Base-by-base conservation (phyloP, 2,888 invertebrate species). In the Rhingia campestris region DNA sequence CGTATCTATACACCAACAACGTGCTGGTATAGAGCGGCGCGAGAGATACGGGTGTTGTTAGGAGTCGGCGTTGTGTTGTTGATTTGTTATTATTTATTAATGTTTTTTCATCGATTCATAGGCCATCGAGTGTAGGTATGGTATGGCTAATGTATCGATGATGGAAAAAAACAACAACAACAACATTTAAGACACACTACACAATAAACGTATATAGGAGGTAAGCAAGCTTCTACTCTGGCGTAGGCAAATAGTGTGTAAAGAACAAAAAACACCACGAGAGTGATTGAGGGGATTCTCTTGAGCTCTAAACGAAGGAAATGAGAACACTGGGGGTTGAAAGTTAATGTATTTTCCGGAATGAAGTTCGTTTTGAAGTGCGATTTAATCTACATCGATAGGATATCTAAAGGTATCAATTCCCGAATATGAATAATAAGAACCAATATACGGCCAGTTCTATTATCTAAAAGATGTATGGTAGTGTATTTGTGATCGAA, bases 1-100 rank as follows among this genome's bases (percentile, higher is more conserved):
- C 47, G 53, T 22, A 43, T 81, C 64, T 51, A 32, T 49, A 59
- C 39, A 35, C 32, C 39, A 39, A 43, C 39, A 54, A 47, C 63
- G 41, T 72, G 41, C 41, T 12, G 67, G 45, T 70, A 9, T 51
- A 7, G 22, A 35, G 54, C 14, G 49, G 54, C 14, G 49, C 30
- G 33, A 51, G 66, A 49, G 51, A 73, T 53, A 73, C 67, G 53
- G 22, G 58, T 59, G 51, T 61, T 67, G 81, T 75, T 67, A 45
- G 70, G 81, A 80, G 64, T 79, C 76, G 66, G 72, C 67, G 75
- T 82, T 69, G 69, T 77, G 54, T 53, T 69, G 74, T 79, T 82
- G 79, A 74, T 79, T 82, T 82, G 79, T 82, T 82, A 79, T 82
- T 82, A 82, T 82, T 86, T 86, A 77, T 81, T 86, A 77, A 69